These are phyloP conservation scores for Melanophora roralis DNA, from an alignment of 2,888 invertebrate species.

Conservation along the genomic window DNA sequence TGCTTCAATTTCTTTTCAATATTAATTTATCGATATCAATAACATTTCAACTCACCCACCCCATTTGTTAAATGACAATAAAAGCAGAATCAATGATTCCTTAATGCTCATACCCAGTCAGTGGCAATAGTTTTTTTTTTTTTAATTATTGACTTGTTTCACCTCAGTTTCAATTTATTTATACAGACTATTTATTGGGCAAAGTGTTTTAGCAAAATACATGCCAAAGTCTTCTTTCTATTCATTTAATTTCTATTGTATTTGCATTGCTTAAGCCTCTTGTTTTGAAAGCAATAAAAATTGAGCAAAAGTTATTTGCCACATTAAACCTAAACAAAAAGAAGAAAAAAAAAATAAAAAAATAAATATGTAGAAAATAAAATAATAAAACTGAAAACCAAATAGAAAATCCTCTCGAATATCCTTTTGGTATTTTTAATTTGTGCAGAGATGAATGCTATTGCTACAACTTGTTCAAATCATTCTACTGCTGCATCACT, in stretches of 20 bases:
- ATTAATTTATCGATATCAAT: conserved; percentile 33
- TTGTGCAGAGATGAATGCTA: conserved; percentile 14
- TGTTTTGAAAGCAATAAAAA: conserved; percentile 74
- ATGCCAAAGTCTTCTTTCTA: not conserved
- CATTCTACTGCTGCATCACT: conserved; percentile 15
- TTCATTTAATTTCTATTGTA: conserved; percentile 36
- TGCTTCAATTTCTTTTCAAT: conserved; percentile 42
- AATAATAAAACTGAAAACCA: conserved; percentile 27
- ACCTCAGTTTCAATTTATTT: conserved; percentile 7
- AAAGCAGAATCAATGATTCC: conserved; percentile 25
- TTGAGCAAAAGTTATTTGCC: conserved; percentile 62
- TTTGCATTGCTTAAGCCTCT: conserved; percentile 71
- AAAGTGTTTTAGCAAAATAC: not conserved
- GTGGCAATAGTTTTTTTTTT: conserved; percentile 29
- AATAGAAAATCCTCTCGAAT: conserved; percentile 42
- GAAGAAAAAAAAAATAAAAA: not conserved
- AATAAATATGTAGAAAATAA: conserved; percentile 7
- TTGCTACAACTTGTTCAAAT: not conserved
- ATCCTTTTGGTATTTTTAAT: conserved; percentile 41
- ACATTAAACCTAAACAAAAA: conserved; percentile 51
- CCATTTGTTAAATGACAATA: conserved; percentile 41
- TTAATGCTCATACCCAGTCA: not conserved
- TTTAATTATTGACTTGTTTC: conserved; percentile 53
- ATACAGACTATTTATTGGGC: no score
- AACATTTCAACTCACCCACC: conserved; percentile 2